These are phyloP conservation scores for Brachymystax lenok DNA, from an alignment of 2,797 vertebrate species.

Conservation along the genomic window DNA sequence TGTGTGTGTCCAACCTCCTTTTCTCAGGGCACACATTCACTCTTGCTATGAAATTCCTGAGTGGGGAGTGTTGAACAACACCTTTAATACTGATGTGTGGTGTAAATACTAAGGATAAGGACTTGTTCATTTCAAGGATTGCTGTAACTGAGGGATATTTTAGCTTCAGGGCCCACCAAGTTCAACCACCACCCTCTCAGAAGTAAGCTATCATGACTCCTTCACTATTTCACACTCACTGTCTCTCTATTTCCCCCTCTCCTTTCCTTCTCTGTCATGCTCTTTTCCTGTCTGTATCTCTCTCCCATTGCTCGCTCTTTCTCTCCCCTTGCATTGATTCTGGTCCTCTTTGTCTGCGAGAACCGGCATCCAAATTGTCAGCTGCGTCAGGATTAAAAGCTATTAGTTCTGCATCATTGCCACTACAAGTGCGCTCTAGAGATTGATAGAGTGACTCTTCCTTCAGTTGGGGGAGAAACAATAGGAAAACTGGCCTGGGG, in stretches of 20 bases:
- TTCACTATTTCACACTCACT: slow-evolving; percentile 5
- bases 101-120: not conserved
- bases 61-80: not conserved
- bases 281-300: not conserved
- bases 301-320: slow-evolving; percentile 11
- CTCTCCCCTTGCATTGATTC: slow-evolving; percentile 66
- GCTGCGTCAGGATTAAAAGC: slow-evolving; percentile 84
- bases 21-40: not conserved
- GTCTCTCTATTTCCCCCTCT: not conserved
- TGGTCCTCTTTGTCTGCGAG: slow-evolving; percentile 73
- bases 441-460: slow-evolving; percentile 78
- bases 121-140: slow-evolving; percentile 5
- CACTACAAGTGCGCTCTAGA: slow-evolving; percentile 78
- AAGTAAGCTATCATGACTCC: not conserved
- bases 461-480: slow-evolving; percentile 54
- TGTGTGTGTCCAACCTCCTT: slow-evolving; percentile 15
- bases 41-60: not conserved
- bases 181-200: not conserved
- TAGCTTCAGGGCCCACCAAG: not conserved
- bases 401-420: slow-evolving; percentile 84
- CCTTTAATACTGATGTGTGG: not conserved
- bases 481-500: slow-evolving; percentile 59
- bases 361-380: slow-evolving; percentile 79
- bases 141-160: not conserved
- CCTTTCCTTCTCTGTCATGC: not conserved